Conservation (phyloP, 2,113 vertebrate species). For the Hoplias malabaricus region DNA sequence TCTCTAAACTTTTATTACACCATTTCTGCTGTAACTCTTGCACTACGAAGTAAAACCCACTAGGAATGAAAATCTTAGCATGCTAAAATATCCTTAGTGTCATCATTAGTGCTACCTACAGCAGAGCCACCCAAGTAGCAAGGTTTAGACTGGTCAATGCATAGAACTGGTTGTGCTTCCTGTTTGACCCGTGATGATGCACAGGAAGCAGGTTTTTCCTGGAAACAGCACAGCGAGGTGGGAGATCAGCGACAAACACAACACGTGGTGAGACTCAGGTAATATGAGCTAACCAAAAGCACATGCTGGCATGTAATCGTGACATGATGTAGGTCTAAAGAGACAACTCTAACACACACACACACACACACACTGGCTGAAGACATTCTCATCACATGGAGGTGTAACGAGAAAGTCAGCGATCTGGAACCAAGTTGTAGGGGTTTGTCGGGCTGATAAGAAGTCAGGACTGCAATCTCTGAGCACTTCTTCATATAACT, state of each 20-base stretch:
- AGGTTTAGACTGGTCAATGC: slow-evolving; percentile 4
- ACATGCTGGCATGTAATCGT: background rate
- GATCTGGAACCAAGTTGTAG: background rate
- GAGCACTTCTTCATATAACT: background rate
- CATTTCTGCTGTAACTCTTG: background rate
- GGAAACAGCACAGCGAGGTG: slow-evolving; percentile 21
- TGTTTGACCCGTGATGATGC: slow-evolving; percentile 20
- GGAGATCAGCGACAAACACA: slow-evolving; percentile 4
- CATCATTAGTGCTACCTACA: slow-evolving; percentile 1
- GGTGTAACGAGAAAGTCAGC: background rate
- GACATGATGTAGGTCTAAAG: background rate
- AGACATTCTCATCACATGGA: background rate
- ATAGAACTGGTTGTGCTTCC: slow-evolving; percentile 22
- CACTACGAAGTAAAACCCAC: background rate
- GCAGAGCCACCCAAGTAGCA: slow-evolving; percentile 18
- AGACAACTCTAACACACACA: background rate
- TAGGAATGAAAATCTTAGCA: background rate
- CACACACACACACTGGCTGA: background rate
- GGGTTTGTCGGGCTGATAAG: background rate
- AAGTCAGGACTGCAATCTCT: background rate
- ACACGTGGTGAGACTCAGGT: background rate
- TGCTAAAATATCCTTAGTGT: background rate
- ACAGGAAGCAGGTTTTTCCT: slow-evolving; percentile 33
- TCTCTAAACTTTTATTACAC: background rate
- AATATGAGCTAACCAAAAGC: background rate